Base-by-base conservation (phyloP, 2,888 invertebrate genomes). In the Yponomeuta malinellus region DNA sequence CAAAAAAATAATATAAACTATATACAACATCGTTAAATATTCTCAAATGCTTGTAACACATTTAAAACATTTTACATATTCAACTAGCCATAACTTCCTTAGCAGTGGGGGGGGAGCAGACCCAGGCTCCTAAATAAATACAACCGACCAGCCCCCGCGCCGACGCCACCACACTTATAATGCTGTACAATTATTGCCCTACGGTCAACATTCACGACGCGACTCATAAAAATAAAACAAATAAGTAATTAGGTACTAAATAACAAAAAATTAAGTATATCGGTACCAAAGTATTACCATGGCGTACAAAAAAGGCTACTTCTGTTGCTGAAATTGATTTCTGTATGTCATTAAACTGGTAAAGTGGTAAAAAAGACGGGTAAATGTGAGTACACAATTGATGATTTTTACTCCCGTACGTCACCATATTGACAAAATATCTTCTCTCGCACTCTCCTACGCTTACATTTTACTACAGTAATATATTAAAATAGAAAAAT, bases 1-100 rank as follows among this genome's bases (percentile, higher is more conserved):
- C 90, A 90, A 89, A 90, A 43, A 90, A 48, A 59, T 59, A 15
- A 70, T 90, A 90, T 89, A 90, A 90, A 91, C 88, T 92, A 92
- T 92, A 89, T 92, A 92, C 92, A 92, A 90, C 89, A 88, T 92
- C 85, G 85, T 91, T 90, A 92, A 88, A 92, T 89, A 91, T 92
- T 88, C 89, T 89, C 90, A 91, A 92, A 92, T 92, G 91, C 87
- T 59, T 89, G 87, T 90, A 92, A 92, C 91, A 92, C 91, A 91
- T 92, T 88, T 91, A 92, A 92, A 91, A 88, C 88, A 90, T 91
- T 90, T 91, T 77, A 59, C 52, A 90, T 88, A 87, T 88, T 91
- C 84, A 91, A 91, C 91, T 90, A 89, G 88, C 84, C 89, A 80
- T 88, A 87, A 87, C 84, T 88, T 85, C 86, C 83, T 85, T 82